Evolutionary conservation across 2,888 invertebrate species (phyloP), one percentile per base, ranked within the genome.

Genomic region (Uloborus plumipes): DNA sequence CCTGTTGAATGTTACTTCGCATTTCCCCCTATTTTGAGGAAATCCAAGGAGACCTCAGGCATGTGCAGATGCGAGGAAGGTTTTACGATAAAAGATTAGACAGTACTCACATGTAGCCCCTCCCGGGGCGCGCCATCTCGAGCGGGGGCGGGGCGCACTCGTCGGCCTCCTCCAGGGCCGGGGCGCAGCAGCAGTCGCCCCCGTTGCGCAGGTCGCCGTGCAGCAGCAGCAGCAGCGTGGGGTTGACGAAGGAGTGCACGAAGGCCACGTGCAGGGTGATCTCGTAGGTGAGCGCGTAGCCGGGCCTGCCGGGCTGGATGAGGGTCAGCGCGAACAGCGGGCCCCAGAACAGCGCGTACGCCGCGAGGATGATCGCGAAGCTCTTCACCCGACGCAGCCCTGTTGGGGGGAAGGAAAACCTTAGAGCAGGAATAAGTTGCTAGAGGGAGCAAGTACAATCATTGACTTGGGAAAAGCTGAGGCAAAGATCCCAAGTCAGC

Each of bases 261-360:
- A 94, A 94, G 86, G 95, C 94, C 90, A 95, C 94, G 92, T 95
- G 94, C 87, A 95, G 91, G 70, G 94, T 94, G 87, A 95, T 93
- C 94, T 94, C 94, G 89, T 94, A 94, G 31, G 85, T 84, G 55
- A 85, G 62, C 39, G 85, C 80, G 26, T 82, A 82, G 1, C 81
- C 84, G 15, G 78, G 73, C 22, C 73, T 53, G 13, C 75, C 78
- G 1, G 88, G 88, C 85, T 90, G 89, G 20, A 88, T 85, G 85
- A 95, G 90, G 2, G 95, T 95, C 86, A 95, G 94, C 86, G 95
- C 92, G 90, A 96, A 96, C 85, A 96, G 90, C 16, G 96, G 96
- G 85, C 95, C 95, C 96, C 96, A 96, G 90, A 95, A 96, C 72
- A 95, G 91, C 61, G 95, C 92, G 89, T 95, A 96, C 47, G 94